phyloP scores from a whole-genome alignment of 2,797 vertebrate species.

The Coranthus polyacanthus region DNA sequence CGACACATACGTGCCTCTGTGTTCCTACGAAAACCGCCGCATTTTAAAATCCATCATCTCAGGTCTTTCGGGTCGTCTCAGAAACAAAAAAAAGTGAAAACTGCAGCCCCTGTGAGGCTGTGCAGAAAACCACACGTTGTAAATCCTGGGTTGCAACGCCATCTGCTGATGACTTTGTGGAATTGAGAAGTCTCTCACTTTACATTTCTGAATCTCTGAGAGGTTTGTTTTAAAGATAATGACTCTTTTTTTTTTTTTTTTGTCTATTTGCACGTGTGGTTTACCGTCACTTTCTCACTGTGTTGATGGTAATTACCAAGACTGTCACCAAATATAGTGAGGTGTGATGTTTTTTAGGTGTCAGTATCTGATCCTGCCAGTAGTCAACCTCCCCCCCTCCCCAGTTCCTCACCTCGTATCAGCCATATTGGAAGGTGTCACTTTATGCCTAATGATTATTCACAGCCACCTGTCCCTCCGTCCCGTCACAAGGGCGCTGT shows the following conservation, averaged over 20 bases:
- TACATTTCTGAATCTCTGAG: background rate
- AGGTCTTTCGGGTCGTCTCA: too few relatives aligned
- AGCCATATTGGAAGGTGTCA: constrained; percentile 80
- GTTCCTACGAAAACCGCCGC: constrained; percentile 33
- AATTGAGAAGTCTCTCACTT: background rate
- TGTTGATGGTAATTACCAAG: constrained; percentile 53
- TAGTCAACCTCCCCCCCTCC: constrained; percentile 17
- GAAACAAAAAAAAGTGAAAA: background rate
- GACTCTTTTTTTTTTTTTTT: constrained; percentile 28
- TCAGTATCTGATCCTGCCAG: constrained; percentile 20
- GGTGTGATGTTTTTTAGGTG: constrained; percentile 46
- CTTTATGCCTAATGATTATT: constrained; percentile 80
- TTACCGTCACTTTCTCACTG: constrained; percentile 18
- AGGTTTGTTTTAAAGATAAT: constrained; percentile 14
- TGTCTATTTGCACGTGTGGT: constrained; percentile 23
- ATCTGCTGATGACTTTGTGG: constrained; percentile 32
- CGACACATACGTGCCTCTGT: constrained; percentile 30
- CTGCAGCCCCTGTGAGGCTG: too few relatives aligned
- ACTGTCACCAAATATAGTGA: constrained; percentile 37
- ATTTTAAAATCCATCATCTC: too few relatives aligned
- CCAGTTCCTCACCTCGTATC: constrained; percentile 31
- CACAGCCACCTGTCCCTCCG: constrained; percentile 79
- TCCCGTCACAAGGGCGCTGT: constrained; percentile 45
- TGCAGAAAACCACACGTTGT: too few relatives aligned
- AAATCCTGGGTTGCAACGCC: constrained; percentile 22